Evolutionary conservation across 1,140 invertebrate species (phyloP), one percentile per base, ranked within the genome.

Genomic region (Bombus turneri): DNA sequence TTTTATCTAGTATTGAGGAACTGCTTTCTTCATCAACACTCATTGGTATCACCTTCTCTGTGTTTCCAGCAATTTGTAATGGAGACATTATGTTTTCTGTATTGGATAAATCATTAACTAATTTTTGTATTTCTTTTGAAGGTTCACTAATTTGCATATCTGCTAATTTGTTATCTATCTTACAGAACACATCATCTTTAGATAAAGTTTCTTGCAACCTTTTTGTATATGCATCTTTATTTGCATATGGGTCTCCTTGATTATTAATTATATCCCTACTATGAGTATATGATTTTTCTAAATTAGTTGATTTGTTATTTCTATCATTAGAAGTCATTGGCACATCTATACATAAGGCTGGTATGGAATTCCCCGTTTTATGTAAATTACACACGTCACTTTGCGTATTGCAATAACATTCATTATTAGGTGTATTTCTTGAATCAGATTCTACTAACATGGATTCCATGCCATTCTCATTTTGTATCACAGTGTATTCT

Each of bases 401-500:
- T 74, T 89, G 87, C 69, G 86, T 87, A 47, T 83, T 53, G n/a
- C 73, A 75, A 71, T 88, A 78, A 79, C 88, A 68, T 22, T 91
- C 88, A n/a, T 57, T 88, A 12, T 77, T 84, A 22, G 71, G 57
- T 41, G 77, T 15, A 8, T 41, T 76, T 72, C 62, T 79, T 18
- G 76, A 68, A 37, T 90, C 62, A 5, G 89, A 84, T 34, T 86
- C 47, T 34, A 92, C 83, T n/a, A 91, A 85, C 88, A 92, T 92
- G 1, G 93, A 92, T 43, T 93, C 88, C 25, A 87, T 90, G 12
- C 84, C 89, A 84, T 91, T 90, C n/a, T 93, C 90, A 76, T 90
- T 93, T 71, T 93, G 87, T 87, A 94, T 93, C 73, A 94, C 92
- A 87, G 91, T 92, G 83, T 90, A 93, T 85, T 94, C 91, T 39